A percentile compares a stretch with the other conserved stretches of the same genome.
These are phyloP conservation scores for Anoplopoma fimbria DNA, from an alignment of 2,113 vertebrate species.

Conservation along the genomic window DNA sequence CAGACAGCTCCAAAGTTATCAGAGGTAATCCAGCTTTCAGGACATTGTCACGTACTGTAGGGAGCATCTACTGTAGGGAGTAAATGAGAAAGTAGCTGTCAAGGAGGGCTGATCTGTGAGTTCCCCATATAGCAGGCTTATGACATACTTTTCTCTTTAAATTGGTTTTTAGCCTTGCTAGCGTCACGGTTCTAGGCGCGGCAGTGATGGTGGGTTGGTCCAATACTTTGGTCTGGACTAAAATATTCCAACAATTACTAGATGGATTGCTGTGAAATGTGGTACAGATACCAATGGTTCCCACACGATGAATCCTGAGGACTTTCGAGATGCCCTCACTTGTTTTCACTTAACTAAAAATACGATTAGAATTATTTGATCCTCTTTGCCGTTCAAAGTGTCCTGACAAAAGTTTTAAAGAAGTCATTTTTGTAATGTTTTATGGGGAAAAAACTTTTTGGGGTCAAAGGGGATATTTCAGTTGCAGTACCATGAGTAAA, in stretches of 20 bases:
- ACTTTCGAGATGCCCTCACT: neutral
- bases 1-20: constrained; percentile 56
- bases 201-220: neutral
- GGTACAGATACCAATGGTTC: neutral
- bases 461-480: neutral
- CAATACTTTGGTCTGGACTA: neutral
- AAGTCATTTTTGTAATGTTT: neutral
- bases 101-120: neutral
- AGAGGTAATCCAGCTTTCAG: constrained; percentile 65
- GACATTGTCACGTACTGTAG: constrained; percentile 33
- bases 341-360: neutral
- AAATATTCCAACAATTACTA: neutral
- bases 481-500: neutral
- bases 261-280: neutral
- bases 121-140: neutral
- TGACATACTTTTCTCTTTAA: constrained; percentile 6
- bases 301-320: neutral
- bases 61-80: neutral
- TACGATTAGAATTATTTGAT: neutral
- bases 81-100: constrained; percentile 26
- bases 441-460: neutral
- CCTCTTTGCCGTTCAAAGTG: neutral
- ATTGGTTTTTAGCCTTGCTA: neutral
- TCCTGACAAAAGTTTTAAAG: neutral
- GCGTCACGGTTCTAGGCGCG: neutral